Percentiles rank a stretch among this genome's conserved stretches.
Conservation (phyloP, 2,797 vertebrate species). For the Dermochelys coriacea region DNA sequence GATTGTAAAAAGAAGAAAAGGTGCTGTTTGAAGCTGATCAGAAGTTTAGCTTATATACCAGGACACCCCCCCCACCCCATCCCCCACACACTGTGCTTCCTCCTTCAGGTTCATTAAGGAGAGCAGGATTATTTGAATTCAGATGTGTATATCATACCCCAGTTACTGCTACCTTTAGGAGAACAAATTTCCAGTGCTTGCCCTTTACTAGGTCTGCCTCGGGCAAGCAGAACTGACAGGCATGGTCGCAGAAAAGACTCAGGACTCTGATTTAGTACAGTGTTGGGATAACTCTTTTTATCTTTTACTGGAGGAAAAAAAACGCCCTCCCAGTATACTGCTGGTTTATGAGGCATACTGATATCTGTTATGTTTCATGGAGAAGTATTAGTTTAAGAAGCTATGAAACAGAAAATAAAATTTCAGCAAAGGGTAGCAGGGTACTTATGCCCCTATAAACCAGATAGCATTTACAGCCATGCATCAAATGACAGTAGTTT, state of each 20-base stretch:
- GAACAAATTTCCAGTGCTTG: background rate
- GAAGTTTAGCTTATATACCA: slow-evolving; percentile 35
- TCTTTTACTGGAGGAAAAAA: background rate
- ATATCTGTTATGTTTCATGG: background rate
- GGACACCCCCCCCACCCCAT: background rate
- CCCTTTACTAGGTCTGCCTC: background rate
- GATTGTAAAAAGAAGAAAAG: background rate
- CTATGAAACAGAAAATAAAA: background rate
- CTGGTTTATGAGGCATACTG: background rate
- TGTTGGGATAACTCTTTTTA: no score
- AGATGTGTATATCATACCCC: background rate
- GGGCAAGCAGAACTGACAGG: background rate
- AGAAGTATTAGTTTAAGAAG: background rate
- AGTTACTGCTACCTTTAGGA: background rate
- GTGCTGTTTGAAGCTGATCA: slow-evolving; percentile 45
- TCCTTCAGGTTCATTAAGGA: background rate
- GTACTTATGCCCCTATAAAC: rapidly evolving
- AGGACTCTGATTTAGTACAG: background rate
- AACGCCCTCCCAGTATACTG: background rate
- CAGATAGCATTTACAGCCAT: background rate
- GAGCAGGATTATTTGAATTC: slow-evolving; percentile 11
- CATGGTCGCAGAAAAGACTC: background rate
- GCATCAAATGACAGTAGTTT: background rate
- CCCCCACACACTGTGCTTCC: background rate
- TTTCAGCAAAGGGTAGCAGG: background rate